Evolutionary conservation across 2,113 vertebrate genomes (phyloP).

Genomic region (Callipepla californica): DNA sequence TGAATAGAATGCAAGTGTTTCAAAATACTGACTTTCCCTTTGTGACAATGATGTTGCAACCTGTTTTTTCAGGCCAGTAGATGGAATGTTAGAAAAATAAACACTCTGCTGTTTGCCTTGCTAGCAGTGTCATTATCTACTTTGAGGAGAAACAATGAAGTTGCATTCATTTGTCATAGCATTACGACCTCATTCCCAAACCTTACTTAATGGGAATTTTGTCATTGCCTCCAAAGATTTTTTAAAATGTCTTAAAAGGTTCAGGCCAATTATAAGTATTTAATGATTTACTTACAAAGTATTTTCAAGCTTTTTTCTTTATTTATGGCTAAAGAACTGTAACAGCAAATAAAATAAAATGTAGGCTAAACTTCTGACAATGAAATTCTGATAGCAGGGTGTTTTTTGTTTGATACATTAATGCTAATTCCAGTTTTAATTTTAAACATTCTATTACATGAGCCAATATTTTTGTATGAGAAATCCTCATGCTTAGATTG

Average conservation of each 20-base stretch:
- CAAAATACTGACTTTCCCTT: constrained; percentile 36
- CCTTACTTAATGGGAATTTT: neutral
- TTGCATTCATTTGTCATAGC: neutral
- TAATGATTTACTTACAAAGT: neutral
- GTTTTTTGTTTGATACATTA: neutral
- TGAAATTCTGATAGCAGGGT: neutral
- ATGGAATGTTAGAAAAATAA: constrained; percentile 65
- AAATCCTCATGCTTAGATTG: neutral
- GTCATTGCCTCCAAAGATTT: neutral
- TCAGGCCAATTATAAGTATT: neutral
- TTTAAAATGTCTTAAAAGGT: neutral
- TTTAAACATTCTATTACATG: neutral
- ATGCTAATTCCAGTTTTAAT: neutral
- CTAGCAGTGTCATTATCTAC: neutral
- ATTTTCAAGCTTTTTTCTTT: neutral
- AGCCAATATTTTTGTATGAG: neutral
- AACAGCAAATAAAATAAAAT: neutral
- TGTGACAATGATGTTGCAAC: constrained; percentile 20
- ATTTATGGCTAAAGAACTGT: neutral
- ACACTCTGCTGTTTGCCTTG: neutral
- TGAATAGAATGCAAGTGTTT: constrained; percentile 43
- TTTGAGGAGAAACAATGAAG: neutral
- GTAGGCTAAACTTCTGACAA: neutral
- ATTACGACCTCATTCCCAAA: neutral
- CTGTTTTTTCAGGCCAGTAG: constrained; percentile 45